A percentile compares a stretch with the other conserved stretches of the same genome.
Conservation (phyloP, 2,888 invertebrate species). For the Acholoe squamosa region DNA sequence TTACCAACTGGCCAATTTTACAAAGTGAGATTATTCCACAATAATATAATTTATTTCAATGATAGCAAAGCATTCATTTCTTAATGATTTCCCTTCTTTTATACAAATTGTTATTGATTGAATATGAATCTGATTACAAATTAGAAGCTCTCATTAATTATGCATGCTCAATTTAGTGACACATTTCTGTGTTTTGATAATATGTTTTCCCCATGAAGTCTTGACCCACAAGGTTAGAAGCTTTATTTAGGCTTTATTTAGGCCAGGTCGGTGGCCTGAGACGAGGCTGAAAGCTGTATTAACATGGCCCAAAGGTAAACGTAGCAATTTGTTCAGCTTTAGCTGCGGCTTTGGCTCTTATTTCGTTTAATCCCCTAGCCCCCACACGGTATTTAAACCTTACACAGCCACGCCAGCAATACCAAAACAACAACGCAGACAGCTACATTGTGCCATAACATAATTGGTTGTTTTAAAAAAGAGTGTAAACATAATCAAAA, state of each 20-base stretch:
- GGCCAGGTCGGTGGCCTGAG: neutral
- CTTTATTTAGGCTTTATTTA: constrained; percentile 25
- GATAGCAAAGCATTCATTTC: too few species aligned
- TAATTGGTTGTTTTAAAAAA: too few species aligned
- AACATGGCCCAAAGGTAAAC: constrained; percentile 25
- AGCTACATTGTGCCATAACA: too few species aligned
- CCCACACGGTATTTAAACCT: constrained; percentile 17
- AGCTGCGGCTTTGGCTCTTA: constrained; percentile 22
- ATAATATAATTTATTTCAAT: too few species aligned
- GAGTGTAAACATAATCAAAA: too few species aligned
- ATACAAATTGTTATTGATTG: too few species aligned
- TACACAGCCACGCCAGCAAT: neutral
- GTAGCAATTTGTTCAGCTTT: constrained; percentile 2
- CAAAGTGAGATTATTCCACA: too few species aligned
- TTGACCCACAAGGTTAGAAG: neutral
- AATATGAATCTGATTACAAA: neutral
- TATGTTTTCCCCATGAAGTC: neutral
- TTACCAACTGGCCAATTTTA: too few species aligned
- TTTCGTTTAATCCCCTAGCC: constrained; percentile 22
- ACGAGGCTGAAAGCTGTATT: neutral
- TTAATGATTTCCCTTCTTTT: too few species aligned
- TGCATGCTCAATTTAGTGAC: neutral
- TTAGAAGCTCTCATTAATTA: neutral
- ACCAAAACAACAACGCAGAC: too few species aligned
- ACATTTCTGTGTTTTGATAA: neutral